A percentile compares a stretch with the other conserved stretches of the same genome.
Evolutionary conservation across 2,113 vertebrate genomes (phyloP).

Genomic region (Polyodon spathula): DNA sequence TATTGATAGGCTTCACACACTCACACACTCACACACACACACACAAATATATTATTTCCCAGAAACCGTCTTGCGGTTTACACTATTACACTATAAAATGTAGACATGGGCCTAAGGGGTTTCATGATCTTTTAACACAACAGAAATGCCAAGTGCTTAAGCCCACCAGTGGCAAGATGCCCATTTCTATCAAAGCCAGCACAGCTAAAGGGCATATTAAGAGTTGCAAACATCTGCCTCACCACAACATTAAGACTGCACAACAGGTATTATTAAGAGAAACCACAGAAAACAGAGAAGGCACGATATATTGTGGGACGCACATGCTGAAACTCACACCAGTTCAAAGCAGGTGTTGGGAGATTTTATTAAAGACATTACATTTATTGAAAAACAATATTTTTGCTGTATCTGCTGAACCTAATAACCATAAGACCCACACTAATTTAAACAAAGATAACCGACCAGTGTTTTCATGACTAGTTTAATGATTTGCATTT

Average conservation of each 20-base stretch:
- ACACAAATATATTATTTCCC: neutral
- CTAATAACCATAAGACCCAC: neutral
- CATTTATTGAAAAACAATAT: neutral
- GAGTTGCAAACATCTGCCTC: neutral
- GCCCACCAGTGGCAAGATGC: neutral
- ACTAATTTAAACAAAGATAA: neutral
- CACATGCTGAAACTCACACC: neutral
- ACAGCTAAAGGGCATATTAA: neutral
- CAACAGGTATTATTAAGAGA: neutral
- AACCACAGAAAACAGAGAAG: neutral
- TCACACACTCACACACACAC: neutral
- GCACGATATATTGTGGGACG: neutral
- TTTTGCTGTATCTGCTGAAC: neutral
- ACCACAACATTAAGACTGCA: neutral
- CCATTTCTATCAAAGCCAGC: neutral
- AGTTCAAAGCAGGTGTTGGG: neutral
- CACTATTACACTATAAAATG: neutral
- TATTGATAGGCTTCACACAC: neutral
- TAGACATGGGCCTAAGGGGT: neutral
- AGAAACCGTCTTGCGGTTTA: neutral
- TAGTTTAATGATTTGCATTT: neutral
- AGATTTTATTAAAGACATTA: neutral
- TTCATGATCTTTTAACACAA: neutral
- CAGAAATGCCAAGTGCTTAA: neutral
- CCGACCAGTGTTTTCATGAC: neutral